Evolutionary conservation across 2,113 vertebrate species (phyloP).

Genomic region (Chaenogobius annularis): DNA sequence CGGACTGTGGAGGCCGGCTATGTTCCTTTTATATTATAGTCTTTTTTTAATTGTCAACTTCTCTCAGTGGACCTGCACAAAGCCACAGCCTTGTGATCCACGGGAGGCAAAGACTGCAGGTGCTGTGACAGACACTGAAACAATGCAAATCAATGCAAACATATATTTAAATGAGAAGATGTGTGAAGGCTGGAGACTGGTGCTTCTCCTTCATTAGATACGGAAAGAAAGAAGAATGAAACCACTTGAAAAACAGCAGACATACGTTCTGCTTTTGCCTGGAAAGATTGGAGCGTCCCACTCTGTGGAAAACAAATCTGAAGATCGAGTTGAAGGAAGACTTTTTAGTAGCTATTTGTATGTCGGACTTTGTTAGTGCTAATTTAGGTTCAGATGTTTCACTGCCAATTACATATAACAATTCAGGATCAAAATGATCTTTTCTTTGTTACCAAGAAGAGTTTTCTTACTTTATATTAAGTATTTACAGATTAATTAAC

Average conservation of each 20-base stretch:
- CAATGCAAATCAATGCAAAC: conserved; percentile 99
- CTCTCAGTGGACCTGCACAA: conserved; percentile 68
- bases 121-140: conserved; percentile 82
- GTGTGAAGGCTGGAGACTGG: conserved; percentile 65
- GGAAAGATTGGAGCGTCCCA: conserved; percentile 33
- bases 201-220: conserved; percentile 61
- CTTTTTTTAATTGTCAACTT: conserved; percentile 61
- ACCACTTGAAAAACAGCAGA: conserved; percentile 48
- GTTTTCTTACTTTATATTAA: conserved; percentile 44
- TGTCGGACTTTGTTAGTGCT: conserved; percentile 18
- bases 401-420: conserved; percentile 66
- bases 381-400: conserved; percentile 50
- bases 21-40: conserved; percentile 53
- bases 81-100: conserved; percentile 51
- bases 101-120: conserved; percentile 53
- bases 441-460: conserved; percentile 47
- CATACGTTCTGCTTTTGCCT: conserved; percentile 33
- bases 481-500: conserved; percentile 20
- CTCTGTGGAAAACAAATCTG: conserved; percentile 14
- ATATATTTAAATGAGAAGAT: conserved; percentile 72
- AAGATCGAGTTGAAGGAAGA: conserved; percentile 7
- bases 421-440: conserved; percentile 62
- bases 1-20: conserved; percentile 34
- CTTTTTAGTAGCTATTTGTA: conserved; percentile 38
- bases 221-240: conserved; percentile 18